phyloP scores from a whole-genome alignment of 2,797 vertebrate species.

The Epinephelus awoara region DNA sequence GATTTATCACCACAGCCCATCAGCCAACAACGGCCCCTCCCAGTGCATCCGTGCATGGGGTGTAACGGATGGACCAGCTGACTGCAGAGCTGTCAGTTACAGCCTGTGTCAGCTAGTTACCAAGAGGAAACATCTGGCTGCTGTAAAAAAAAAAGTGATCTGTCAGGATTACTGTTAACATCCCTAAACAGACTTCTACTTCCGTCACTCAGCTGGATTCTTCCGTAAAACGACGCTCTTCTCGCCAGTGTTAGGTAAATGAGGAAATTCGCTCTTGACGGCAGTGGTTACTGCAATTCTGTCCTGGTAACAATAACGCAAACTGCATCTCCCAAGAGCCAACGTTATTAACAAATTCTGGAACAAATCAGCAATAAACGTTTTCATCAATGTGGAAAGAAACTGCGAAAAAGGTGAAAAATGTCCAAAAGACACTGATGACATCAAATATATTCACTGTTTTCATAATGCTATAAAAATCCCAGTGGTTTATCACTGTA shows the following conservation, averaged over 20 bases:
- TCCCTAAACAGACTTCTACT: conserved; percentile 39
- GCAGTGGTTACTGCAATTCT: conserved; percentile 13
- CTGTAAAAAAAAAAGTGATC: conserved; percentile 5
- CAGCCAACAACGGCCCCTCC: conserved; percentile 3
- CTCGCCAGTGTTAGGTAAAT: conserved; percentile 19
- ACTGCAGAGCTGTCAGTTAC: conserved; percentile 16
- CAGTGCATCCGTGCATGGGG: background rate
- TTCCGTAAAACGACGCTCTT: conserved; percentile 14
- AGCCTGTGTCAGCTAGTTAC: conserved; percentile 52
- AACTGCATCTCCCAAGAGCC: background rate
- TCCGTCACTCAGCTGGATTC: conserved; percentile 44
- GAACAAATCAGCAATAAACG: background rate
- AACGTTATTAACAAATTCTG: conserved; percentile 4
- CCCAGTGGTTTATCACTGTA: too few species aligned
- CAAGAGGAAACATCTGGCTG: conserved; percentile 75
- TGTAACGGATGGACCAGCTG: conserved; percentile 4
- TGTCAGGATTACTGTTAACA: conserved; percentile 32
- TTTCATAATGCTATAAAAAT: too few species aligned
- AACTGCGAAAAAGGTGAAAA: background rate
- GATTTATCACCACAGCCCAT: conserved; percentile 17
- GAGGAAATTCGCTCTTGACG: conserved; percentile 43
- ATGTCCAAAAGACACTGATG: background rate
- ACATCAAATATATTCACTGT: too few species aligned
- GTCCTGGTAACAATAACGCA: background rate
- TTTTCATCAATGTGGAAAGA: background rate